Evolutionary conservation across 2,888 invertebrate species (phyloP).

Genomic region (Vanessa cardui): DNA sequence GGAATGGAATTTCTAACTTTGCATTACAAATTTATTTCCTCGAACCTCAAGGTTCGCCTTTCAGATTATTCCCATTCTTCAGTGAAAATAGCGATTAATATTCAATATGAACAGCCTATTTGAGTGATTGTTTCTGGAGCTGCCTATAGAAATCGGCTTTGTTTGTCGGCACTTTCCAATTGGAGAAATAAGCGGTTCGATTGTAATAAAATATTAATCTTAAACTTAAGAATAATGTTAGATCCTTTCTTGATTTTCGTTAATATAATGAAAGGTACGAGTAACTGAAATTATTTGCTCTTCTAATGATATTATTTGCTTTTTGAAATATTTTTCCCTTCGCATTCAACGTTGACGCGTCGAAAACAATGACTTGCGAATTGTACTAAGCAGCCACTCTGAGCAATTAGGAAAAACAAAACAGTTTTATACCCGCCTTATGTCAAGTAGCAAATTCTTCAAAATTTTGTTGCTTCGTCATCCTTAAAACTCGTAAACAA

Average conservation of each 20-base stretch:
- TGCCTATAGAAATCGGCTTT: slow-evolving; percentile 59
- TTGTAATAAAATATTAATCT: slow-evolving; percentile 60
- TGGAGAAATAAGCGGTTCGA: slow-evolving; percentile 63
- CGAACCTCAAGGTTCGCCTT: slow-evolving; percentile 64
- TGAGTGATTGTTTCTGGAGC: slow-evolving; percentile 76
- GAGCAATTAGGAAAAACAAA: slow-evolving; percentile 81
- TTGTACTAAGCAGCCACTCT: slow-evolving; percentile 78
- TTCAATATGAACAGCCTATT: slow-evolving; percentile 81
- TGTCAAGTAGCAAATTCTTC: slow-evolving; percentile 45
- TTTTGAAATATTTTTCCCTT: slow-evolving; percentile 68
- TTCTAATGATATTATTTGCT: slow-evolving; percentile 33
- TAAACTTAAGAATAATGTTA: slow-evolving; percentile 48
- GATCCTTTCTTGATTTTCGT: slow-evolving; percentile 35
- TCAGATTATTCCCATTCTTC: slow-evolving; percentile 77
- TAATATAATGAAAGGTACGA: slow-evolving; percentile 34
- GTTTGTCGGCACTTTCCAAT: slow-evolving; percentile 59
- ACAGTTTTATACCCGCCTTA: slow-evolving; percentile 69
- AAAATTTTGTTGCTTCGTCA: slow-evolving; percentile 50
- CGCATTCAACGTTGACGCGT: slow-evolving; percentile 58
- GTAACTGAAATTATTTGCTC: slow-evolving; percentile 16
- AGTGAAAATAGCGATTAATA: slow-evolving; percentile 80
- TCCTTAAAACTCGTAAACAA: slow-evolving; percentile 63
- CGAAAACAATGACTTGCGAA: slow-evolving; percentile 80
- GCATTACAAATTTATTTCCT: slow-evolving; percentile 82
- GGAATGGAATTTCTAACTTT: slow-evolving; percentile 80